Conservation (phyloP, 2,113 vertebrate genomes). For the Ia io region DNA sequence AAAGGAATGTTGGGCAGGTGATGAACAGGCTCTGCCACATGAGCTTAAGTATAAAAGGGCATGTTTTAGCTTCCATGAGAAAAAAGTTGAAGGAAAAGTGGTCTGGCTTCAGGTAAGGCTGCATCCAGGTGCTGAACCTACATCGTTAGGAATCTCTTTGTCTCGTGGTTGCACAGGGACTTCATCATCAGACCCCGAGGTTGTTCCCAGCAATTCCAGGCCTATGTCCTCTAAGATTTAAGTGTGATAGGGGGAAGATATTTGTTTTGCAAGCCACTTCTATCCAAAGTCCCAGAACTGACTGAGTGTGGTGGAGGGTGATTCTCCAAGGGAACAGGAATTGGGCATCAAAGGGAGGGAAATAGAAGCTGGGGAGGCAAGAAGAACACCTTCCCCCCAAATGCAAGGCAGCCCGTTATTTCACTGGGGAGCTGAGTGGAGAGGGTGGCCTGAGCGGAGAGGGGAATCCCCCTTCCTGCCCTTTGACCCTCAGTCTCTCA, state of each 20-base stretch:
- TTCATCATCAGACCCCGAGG: neutral
- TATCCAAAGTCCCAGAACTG: neutral
- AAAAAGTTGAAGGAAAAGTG: neutral
- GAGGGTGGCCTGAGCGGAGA: neutral
- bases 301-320: neutral
- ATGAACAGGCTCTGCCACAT: neutral
- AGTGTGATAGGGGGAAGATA: neutral
- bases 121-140: neutral
- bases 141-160: neutral
- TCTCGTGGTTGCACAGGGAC: neutral
- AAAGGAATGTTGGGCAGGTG: neutral
- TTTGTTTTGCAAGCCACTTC: neutral
- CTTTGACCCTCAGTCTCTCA: neutral
- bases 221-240: neutral
- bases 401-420: neutral
- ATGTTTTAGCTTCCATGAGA: neutral
- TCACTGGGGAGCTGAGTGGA: neutral
- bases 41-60: neutral
- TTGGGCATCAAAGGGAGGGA: neutral
- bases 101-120: neutral
- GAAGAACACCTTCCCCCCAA: neutral
- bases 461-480: neutral
- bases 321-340: neutral
- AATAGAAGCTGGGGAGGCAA: neutral
- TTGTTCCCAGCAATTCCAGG: neutral